Evolutionary conservation across 2,888 invertebrate species (phyloP), one percentile per base, ranked within the genome.

Genomic region (Sussaba pulchella): DNA sequence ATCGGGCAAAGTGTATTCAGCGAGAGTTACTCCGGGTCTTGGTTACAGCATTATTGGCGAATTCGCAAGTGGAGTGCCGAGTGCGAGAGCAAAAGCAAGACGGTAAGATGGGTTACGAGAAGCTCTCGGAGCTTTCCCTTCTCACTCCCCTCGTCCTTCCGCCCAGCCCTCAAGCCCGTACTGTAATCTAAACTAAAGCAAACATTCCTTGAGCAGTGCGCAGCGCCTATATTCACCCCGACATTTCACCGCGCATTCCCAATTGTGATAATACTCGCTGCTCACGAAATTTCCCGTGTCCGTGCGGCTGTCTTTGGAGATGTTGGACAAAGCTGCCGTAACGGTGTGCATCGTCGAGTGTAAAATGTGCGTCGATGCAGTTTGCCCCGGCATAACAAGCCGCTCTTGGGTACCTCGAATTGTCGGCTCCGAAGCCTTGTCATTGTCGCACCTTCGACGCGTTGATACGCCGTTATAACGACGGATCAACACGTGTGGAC

Each of bases 231-330:
- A 67, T 63, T 63, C n/a, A 47, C 52, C 77, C 21, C 43, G 61
- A 63, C 78, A 64, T 80, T 80, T 85, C 43, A 41, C 43, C 79
- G 59, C 79, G 69, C 69, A 61, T 83, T 59, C 4, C 78, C 81
- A 85, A 85, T 86, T 85, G 85, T 82, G 85, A 86, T 87, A 86
- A 86, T 82, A 79, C 71, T 67, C 66, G 14, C 14, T 67, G 83
- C 80, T 82, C 57, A 50, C 67, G 54, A 72, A 66, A 36, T 66
- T 36, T 21, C 26, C 21, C 41, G 54, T 47, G 14, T 17, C 14
- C 47, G 64, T 45, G 71, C 52, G 45, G 24, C 9, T 41, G 10
- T 41, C 26, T 43, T 52, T 45, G 67, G 47, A 54, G 41, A 69
- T 76, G 54, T 71, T 71, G 67, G 8, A 31, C 61, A 39, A 71